Base-by-base conservation (phyloP, 2,888 invertebrate species). In the Leptopterna dolabrata region DNA sequence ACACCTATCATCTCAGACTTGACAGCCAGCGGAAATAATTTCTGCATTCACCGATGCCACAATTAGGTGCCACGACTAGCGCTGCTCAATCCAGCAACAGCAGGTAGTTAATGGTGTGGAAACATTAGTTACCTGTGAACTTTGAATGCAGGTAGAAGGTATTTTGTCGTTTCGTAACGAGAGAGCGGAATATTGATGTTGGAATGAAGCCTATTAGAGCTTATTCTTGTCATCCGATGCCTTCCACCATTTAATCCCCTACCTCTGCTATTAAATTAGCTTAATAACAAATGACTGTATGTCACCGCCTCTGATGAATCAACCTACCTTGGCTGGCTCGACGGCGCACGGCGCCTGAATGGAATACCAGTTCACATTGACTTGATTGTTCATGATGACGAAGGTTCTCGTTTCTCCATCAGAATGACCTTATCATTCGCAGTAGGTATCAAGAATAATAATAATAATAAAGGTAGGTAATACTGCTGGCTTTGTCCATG, bases 241-340 rank as follows among this genome's bases (percentile, higher is more conserved):
- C 81, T 81, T 81, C 16, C 81, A 81, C 51, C 81, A 30, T 55
- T 81, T 51, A 55, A 55, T 81, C 45, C 55, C 81, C 81, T 81
- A 55, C 81, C 73, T 73, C 85, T 30, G 85, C 85, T 73, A 85
- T 85, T 73, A 85, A 85, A 85, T 85, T 85, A 85, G 85, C 85
- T 47, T 45, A 30, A 76, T 83, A 70, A 85, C 76, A 85, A 85
- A 85, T 85, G 83, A 83, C 83, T 63, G 36, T 41, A 70, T 83
- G 83, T 83, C 83, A 83, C 63, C 19, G 27, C 83, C 41, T 19
- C 16, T n/a, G 83, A 70, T 83, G 83, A 83, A 83, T 83, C 70
- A 83, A 63, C 83, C 63, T 82, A 4, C 76, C 41, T 30, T 30
- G 27, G 27, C 41, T 45, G 19, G 11, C 63, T 63, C 51, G 51